phyloP scores from a whole-genome alignment of 2,888 invertebrate species.

The Melinaea menophilus region DNA sequence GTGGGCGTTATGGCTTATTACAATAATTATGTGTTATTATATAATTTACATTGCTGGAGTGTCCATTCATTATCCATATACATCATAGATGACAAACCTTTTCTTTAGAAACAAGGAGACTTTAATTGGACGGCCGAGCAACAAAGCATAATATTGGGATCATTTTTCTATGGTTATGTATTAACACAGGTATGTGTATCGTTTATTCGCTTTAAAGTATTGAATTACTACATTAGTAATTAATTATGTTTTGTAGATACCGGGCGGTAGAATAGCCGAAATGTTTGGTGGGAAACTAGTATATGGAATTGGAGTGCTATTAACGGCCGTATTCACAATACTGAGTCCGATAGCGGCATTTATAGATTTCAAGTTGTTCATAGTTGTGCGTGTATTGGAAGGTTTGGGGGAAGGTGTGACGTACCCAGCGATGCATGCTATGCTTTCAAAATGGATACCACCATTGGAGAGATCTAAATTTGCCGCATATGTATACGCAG shows the following conservation, averaged over 20 bases:
- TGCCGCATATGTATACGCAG: slow-evolving; percentile 91
- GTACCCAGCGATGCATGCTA: slow-evolving; percentile 95
- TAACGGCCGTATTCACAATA: slow-evolving; percentile 89
- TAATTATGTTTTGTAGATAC: slow-evolving; percentile 57
- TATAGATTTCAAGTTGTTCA: slow-evolving; percentile 81
- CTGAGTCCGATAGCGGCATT: slow-evolving; percentile 89
- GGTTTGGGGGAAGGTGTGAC: slow-evolving; percentile 94
- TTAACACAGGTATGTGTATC: slow-evolving; percentile 81
- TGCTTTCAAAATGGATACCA: slow-evolving; percentile 95
- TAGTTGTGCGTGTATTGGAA: slow-evolving; percentile 86
- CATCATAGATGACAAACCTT: too few species aligned
- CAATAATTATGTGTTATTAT: slow-evolving; percentile 23
- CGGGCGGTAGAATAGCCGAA: slow-evolving; percentile 90
- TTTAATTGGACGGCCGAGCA: slow-evolving; percentile 88
- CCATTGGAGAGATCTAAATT: slow-evolving; percentile 93
- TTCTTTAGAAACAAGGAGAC: slow-evolving; percentile 82
- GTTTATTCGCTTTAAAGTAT: slow-evolving; percentile 4
- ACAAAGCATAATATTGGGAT: slow-evolving; percentile 88
- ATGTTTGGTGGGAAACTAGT: slow-evolving; percentile 92
- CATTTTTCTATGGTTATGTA: slow-evolving; percentile 91
- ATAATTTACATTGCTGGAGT: too few species aligned
- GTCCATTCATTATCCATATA: too few species aligned
- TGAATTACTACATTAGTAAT: background rate
- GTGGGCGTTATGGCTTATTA: background rate
- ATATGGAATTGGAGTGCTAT: slow-evolving; percentile 87